Conservation (phyloP, 1,140 invertebrate species). For the Diabrotica virgifera region DNA sequence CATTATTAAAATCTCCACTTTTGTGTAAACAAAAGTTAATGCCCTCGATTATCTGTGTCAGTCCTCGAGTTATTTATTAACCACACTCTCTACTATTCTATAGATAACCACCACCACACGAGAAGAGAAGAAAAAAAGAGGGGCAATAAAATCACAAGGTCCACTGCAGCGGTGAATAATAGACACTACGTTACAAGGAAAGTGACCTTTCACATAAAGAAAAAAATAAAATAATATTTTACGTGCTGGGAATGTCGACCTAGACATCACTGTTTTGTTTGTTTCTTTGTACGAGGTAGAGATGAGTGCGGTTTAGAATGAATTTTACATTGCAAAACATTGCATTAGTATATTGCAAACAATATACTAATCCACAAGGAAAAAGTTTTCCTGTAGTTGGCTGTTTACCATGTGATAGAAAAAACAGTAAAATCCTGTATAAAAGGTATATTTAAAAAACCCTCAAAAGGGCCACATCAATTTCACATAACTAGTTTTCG, state of each 20-base stretch:
- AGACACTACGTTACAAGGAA: conserved; percentile 18
- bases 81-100: background rate
- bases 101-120: conserved; percentile 1
- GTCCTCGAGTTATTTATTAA: background rate
- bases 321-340: too few species aligned
- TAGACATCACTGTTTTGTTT: conserved; percentile 14
- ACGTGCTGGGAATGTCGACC: conserved; percentile 16
- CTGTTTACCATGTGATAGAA: too few species aligned
- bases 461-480: too few species aligned
- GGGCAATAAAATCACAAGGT: conserved; percentile 20
- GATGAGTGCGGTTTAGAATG: background rate
- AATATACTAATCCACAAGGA: too few species aligned
- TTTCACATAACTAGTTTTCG: too few species aligned
- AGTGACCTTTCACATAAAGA: conserved; percentile 16
- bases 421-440: too few species aligned
- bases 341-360: too few species aligned
- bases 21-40: background rate
- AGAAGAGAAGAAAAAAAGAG: conserved; percentile 10
- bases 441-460: too few species aligned
- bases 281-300: conserved; percentile 5
- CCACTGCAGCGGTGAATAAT: conserved; percentile 18
- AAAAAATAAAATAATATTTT: conserved; percentile 21
- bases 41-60: conserved; percentile 1
- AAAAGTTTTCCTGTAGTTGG: too few species aligned
- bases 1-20: background rate